Percentiles rank a stretch among this genome's conserved stretches.
These are phyloP conservation scores for Gerris buenoi DNA, from an alignment of 1,140 invertebrate species.

Conservation along the genomic window DNA sequence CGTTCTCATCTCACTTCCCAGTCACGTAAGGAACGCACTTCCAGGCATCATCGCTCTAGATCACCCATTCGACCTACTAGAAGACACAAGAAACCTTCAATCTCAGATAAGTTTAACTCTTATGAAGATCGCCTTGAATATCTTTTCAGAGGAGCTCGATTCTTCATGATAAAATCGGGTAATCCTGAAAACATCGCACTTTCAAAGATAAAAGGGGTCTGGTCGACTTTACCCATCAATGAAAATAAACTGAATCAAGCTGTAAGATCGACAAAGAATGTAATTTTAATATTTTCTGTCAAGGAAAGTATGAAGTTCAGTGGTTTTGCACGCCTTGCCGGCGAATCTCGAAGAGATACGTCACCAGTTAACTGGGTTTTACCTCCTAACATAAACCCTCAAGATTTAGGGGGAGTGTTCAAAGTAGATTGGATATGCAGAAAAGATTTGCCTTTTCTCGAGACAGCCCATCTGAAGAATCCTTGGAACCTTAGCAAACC, in stretches of 20 bases:
- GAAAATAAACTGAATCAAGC: constrained; percentile 92
- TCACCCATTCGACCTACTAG: constrained; percentile 36
- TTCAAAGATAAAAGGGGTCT: constrained; percentile 89
- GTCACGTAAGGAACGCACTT: constrained; percentile 31
- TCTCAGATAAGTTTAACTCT: constrained; percentile 55
- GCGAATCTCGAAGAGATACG: constrained; percentile 75
- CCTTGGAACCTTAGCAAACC: constrained; percentile 97
- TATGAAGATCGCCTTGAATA: constrained; percentile 84
- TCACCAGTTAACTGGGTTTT: constrained; percentile 86
- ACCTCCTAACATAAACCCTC: constrained; percentile 81
- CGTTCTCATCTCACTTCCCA: constrained; percentile 54
- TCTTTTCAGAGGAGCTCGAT: constrained; percentile 83
- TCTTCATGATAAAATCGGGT: constrained; percentile 96
- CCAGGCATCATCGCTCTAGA: constrained; percentile 42
- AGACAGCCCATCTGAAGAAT: constrained; percentile 87
- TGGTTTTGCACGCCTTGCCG: constrained; percentile 78
- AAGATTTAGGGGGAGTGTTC: constrained; percentile 88
- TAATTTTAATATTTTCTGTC: constrained; percentile 90
- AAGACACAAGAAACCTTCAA: constrained; percentile 37
- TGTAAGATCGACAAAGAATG: constrained; percentile 79
- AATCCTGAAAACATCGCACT: constrained; percentile 91
- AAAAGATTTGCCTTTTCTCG: constrained; percentile 82
- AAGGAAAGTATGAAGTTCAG: constrained; percentile 90
- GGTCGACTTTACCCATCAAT: constrained; percentile 94
- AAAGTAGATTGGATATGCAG: constrained; percentile 93